Evolutionary conservation across 2,113 vertebrate species (phyloP), one percentile per base, ranked within the genome.

Genomic region (Brienomyrus brachyistius): DNA sequence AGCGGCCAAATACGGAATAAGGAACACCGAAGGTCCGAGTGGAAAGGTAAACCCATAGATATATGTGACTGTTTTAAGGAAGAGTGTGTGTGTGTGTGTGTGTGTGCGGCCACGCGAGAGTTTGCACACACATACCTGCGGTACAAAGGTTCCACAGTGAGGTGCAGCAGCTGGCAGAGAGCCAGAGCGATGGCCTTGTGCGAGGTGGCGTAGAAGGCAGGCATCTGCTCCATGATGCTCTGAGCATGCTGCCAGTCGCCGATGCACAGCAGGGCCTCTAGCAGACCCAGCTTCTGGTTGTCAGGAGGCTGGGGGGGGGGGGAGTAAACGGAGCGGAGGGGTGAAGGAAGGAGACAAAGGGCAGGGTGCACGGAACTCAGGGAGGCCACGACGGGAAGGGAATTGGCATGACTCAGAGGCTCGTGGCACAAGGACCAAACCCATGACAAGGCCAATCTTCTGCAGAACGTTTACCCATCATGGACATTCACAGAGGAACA

Each of bases 181-280:
- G 98, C 97, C 91, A 99, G 77, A 0, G 98, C 98, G 40, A 99
- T 99, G 88, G 97, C 94, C 93, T 97, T 99, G 94, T 99, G 98
- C 62, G 98, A 98, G 90, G 98, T 96, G 74, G 97, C 97, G 89
- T 99, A 99, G 91, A 98, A 99, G 0, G 97, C 96, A 91, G 98
- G 98, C 98, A 99, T 97, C 95, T 99, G 98, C 93, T 99, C 98
- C 98, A 99, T 99, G 92, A 99, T 98, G 90, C 95, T 98, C 91
- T 99, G 97, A 17, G 98, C 97, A 9, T 99, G 98, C 83, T 97
- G 97, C 98, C 98, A 99, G 92, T 99, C 98, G 77, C 98, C 98
- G 19, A 99, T 98, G 93, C 96, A 97, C 89, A 99, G 95, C 74
- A 99, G 95, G 0, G 98, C 98, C 96, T 99, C 98, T 92, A 99